Percentiles rank a stretch among this genome's conserved stretches.
Conservation (phyloP, 2,113 vertebrate species). For the Passerina amoena region DNA sequence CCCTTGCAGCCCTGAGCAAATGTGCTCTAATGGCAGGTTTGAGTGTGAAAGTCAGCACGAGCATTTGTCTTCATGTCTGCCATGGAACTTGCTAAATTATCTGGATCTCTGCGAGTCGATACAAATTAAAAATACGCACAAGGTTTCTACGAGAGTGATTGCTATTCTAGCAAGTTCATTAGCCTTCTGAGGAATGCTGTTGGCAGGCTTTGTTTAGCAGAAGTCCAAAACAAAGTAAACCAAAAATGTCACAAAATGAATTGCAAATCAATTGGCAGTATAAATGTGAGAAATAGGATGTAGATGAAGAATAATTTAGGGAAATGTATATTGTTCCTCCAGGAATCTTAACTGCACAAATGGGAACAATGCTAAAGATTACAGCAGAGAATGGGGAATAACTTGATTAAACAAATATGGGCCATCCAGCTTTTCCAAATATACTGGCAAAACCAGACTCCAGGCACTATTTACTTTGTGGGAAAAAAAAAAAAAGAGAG, state of each 20-base stretch:
- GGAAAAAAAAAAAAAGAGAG: neutral
- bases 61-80: slow-evolving; percentile 47
- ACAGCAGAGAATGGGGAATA: neutral
- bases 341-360: neutral
- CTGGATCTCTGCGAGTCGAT: slow-evolving; percentile 3
- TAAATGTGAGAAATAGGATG: slow-evolving; percentile 1
- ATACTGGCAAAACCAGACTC: neutral
- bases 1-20: slow-evolving; percentile 2
- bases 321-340: neutral
- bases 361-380: neutral
- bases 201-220: slow-evolving; percentile 50
- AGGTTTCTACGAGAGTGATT: slow-evolving; percentile 41
- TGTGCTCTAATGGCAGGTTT: neutral
- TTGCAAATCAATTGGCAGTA: slow-evolving; percentile 53
- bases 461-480: neutral
- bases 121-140: slow-evolving; percentile 55
- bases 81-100: slow-evolving; percentile 33
- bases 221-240: slow-evolving; percentile 56
- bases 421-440: neutral
- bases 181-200: slow-evolving; percentile 50
- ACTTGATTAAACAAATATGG: neutral
- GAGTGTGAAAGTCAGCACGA: slow-evolving; percentile 29
- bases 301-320: slow-evolving; percentile 30
- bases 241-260: slow-evolving; percentile 60
- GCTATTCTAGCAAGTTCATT: slow-evolving; percentile 57